Evolutionary conservation across 2,113 vertebrate genomes (phyloP), one percentile per base, ranked within the genome.

Genomic region (Nycticorax nycticorax): DNA sequence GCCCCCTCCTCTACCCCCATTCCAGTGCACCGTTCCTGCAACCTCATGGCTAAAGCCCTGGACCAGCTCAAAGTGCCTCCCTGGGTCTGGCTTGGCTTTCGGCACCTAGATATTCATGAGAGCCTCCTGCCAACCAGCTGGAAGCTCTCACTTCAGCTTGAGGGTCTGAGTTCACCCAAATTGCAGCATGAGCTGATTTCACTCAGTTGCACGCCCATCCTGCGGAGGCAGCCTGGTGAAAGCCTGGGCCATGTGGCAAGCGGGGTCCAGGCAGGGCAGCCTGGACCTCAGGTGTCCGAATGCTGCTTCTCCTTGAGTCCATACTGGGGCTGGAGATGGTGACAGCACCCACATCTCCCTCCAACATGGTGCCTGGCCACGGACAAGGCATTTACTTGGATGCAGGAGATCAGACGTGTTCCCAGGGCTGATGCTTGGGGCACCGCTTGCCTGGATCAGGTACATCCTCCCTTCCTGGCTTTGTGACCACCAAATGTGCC

Each of bases 401-500:
- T 3, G 4, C 7, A 4, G 52, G 21, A 62, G 28, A 53, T 26
- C 55, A 62, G 50, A 14, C 0, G 0, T 4, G 12, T 20, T 62
- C 45, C 32, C 50, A 37, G 47, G 53, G 45, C 20, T 43, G 78
- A 21, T 35, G 22, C 15, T 28, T 0, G 0, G 52, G 47, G 22
- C 0, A 4, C 17, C 4, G 9, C 15, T 43, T n/a, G 35, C 50
- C 57, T n/a, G 52, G 11, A 26, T 4, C 27, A 23, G 35, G 14
- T n/a, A 48, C 1, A 4, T 8, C 10, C 14, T 73, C 26, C 26
- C 33, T 55, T 50, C 12, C 39, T 17, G n/a, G 14, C 47, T 57
- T 53, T 1, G 0, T 12, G 26, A 16, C 5, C 68, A 18, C 16
- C 0, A 0, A 35, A 7, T 1, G 15, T 0, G 0, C 8, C 7